Evolutionary conservation across 2,888 invertebrate species (phyloP).

Genomic region (Aromia moschata): DNA sequence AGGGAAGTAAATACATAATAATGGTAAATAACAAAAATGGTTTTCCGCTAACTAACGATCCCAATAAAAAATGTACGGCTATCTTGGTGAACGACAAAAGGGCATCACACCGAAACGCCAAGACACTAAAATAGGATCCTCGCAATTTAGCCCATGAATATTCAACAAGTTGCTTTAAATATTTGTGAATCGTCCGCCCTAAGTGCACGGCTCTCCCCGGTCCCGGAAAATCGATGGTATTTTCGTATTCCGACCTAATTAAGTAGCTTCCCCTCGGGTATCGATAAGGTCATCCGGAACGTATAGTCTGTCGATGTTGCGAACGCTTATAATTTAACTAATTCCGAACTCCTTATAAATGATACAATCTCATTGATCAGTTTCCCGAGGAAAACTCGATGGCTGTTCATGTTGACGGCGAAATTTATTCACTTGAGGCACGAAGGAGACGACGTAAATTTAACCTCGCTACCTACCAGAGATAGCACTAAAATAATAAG

Average conservation of each 20-base stretch:
- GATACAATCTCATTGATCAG: neutral
- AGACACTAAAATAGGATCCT: neutral
- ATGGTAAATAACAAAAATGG: too few species aligned
- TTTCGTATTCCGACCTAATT: neutral
- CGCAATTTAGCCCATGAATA: neutral
- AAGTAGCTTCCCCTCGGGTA: neutral
- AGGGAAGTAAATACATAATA: too few species aligned
- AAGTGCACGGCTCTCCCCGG: neutral
- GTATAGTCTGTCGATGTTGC: slow-evolving; percentile 1
- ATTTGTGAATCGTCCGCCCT: neutral
- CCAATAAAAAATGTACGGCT: too few species aligned
- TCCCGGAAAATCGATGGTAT: neutral
- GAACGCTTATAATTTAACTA: neutral
- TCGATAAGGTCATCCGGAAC: neutral
- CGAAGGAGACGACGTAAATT: too few species aligned
- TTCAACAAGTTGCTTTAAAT: slow-evolving; percentile 2
- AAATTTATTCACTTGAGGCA: too few species aligned
- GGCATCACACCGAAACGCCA: too few species aligned
- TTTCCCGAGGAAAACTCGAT: neutral
- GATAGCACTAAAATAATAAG: too few species aligned
- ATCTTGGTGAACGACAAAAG: too few species aligned
- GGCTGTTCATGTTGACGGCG: neutral
- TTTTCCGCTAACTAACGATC: too few species aligned
- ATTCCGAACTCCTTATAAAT: neutral
- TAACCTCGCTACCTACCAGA: too few species aligned